phyloP scores from a whole-genome alignment of 2,888 invertebrate genomes.

The Carabus problematicus region DNA sequence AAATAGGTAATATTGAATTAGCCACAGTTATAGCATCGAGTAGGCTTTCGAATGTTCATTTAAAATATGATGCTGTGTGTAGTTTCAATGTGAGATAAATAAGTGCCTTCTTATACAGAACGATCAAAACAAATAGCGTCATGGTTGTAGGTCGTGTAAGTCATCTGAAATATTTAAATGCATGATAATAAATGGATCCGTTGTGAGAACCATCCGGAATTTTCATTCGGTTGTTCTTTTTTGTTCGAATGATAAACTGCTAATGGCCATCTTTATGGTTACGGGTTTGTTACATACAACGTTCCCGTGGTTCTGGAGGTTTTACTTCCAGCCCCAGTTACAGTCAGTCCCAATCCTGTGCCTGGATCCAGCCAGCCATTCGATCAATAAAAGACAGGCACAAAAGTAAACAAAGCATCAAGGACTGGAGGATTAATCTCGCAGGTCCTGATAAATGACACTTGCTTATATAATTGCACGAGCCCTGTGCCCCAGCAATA shows the following conservation, averaged over 20 bases:
- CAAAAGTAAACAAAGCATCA: slow-evolving; percentile 30
- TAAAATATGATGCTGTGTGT: no score
- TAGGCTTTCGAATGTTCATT: no score
- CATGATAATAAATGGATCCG: slow-evolving; percentile 22
- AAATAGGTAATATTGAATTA: no score
- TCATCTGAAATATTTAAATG: slow-evolving; percentile 31
- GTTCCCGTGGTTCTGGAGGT: background rate
- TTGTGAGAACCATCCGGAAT: slow-evolving; percentile 14
- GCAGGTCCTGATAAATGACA: slow-evolving; percentile 33
- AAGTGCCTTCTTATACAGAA: background rate
- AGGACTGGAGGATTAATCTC: slow-evolving; percentile 21
- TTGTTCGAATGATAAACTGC: slow-evolving; percentile 39
- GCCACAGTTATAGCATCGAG: no score
- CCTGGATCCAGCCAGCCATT: background rate
- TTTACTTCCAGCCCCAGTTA: no score
- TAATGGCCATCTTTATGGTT: slow-evolving; percentile 36
- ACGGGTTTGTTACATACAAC: slow-evolving; percentile 20
- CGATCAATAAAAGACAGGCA: slow-evolving; percentile 28
- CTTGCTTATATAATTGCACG: slow-evolving; percentile 33
- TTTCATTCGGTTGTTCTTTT: slow-evolving; percentile 31
- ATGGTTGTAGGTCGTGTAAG: background rate
- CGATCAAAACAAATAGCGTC: slow-evolving; percentile 8
- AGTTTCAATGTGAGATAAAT: no score
- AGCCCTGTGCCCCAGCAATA: slow-evolving; percentile 9
- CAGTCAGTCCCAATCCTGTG: no score